phyloP scores from a whole-genome alignment of 2,888 invertebrate species.

The Plagiodera versicolora region DNA sequence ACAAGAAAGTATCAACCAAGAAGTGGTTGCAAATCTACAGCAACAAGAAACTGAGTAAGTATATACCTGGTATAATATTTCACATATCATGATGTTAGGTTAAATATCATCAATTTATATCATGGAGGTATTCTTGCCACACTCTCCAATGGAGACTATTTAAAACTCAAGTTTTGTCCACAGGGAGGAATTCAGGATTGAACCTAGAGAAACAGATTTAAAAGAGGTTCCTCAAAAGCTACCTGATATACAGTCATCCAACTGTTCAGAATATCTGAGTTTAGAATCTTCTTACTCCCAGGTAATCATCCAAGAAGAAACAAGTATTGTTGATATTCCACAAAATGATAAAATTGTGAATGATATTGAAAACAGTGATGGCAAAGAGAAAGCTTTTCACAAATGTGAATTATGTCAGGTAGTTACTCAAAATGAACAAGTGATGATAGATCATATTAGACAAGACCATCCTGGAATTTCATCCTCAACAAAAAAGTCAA shows the following conservation, averaged over 20 bases:
- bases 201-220: slow-evolving; percentile 10
- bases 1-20: slow-evolving; percentile 12
- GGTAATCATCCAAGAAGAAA: not conserved
- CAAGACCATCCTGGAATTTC: slow-evolving; percentile 39
- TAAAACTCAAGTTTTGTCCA: slow-evolving; percentile 20
- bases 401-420: slow-evolving; percentile 45
- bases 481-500: not conserved
- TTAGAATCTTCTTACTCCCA: not conserved
- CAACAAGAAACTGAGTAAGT: slow-evolving; percentile 23
- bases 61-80: not conserved
- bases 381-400: slow-evolving; percentile 32
- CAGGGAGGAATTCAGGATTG: slow-evolving; percentile 20
- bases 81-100: not conserved
- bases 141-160: slow-evolving; percentile 16
- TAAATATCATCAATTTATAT: not conserved
- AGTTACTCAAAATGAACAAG: slow-evolving; percentile 41
- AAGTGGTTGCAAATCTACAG: slow-evolving; percentile 11
- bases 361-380: slow-evolving; percentile 14
- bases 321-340: no score
- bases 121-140: not conserved
- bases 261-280: not conserved
- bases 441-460: slow-evolving; percentile 42
- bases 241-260: not conserved
- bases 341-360: no score
- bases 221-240: slow-evolving; percentile 12